Conservation (phyloP, 2,888 invertebrate species). For the Drosophila incognita region DNA sequence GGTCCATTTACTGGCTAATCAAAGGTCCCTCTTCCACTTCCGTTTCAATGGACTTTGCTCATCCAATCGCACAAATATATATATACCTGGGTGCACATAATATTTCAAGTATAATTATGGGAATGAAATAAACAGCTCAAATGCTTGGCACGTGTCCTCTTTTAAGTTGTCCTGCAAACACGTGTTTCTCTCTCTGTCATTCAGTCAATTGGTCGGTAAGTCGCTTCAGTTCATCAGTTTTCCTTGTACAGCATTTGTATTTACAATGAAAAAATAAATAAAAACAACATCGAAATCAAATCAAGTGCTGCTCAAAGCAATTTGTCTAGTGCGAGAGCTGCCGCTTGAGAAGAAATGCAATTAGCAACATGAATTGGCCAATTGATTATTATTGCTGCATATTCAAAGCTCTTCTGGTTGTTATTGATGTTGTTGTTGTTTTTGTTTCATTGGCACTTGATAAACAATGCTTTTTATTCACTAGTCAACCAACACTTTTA, state of each 20-base stretch:
- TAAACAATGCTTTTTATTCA: conserved; percentile 30
- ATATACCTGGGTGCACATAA: conserved; percentile 29
- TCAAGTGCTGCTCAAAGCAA: conserved; percentile 52
- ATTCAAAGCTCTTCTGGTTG: conserved; percentile 18
- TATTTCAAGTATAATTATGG: conserved; percentile 32
- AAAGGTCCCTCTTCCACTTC: conserved; percentile 16
- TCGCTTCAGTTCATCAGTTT: conserved; percentile 15
- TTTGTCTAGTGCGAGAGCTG: conserved; percentile 23
- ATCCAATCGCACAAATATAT: conserved; percentile 4
- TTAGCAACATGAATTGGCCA: conserved; percentile 67
- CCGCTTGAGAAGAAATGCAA: conserved; percentile 54
- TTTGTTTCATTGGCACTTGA: conserved; percentile 21
- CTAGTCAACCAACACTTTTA: conserved; percentile 29
- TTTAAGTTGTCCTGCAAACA: conserved; percentile 2
- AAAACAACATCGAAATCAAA: conserved; percentile 50
- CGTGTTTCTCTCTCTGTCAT: neutral
- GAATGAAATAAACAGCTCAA: conserved; percentile 12
- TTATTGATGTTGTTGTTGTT: conserved; percentile 2
- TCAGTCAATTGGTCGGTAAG: conserved; percentile 1
- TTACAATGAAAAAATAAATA: conserved; percentile 59
- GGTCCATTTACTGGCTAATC: conserved; percentile 7
- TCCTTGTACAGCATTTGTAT: conserved; percentile 30
- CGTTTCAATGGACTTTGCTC: conserved; percentile 20
- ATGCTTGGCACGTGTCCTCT: conserved; percentile 13
- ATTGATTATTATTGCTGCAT: conserved; percentile 50